phyloP scores from a whole-genome alignment of 1,140 invertebrate genomes.

The Oscheius sp. region DNA sequence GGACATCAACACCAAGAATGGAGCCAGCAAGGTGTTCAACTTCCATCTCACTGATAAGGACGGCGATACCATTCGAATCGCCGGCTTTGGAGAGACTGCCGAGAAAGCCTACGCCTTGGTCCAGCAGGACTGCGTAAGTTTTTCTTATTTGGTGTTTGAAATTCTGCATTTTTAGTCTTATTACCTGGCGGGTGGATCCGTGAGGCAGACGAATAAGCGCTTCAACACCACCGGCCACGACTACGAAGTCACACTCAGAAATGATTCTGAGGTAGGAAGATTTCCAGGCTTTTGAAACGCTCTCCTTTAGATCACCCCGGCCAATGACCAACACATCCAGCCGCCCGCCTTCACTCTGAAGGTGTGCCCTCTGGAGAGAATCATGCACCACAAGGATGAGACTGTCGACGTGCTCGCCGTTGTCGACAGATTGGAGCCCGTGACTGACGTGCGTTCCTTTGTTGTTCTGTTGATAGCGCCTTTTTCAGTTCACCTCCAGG shows the following conservation, averaged over 20 bases:
- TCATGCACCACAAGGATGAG: constrained; percentile 34
- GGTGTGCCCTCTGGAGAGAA: constrained; percentile 28
- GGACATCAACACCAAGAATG: constrained; percentile 83
- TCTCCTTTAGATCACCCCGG: constrained; percentile 26
- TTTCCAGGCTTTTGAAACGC: neutral
- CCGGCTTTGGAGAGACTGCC: constrained; percentile 82
- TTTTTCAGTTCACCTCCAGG: constrained; percentile 20
- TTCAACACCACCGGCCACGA: constrained; percentile 82
- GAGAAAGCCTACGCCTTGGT: constrained; percentile 87
- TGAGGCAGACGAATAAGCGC: constrained; percentile 89
- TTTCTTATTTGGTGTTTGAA: constrained; percentile 15
- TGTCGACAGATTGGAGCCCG: constrained; percentile 74
- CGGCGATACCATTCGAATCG: constrained; percentile 84
- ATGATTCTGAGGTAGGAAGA: constrained; percentile 73
- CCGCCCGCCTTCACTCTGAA: constrained; percentile 41
- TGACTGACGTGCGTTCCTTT: constrained; percentile 71
- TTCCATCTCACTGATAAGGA: constrained; percentile 87
- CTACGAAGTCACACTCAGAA: constrained; percentile 88
- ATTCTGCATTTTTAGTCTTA: constrained; percentile 74
- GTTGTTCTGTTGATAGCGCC: too few species aligned
- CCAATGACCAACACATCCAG: constrained; percentile 6
- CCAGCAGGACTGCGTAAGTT: constrained; percentile 70
- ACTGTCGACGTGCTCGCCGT: constrained; percentile 81
- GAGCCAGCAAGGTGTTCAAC: constrained; percentile 73
- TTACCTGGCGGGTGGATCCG: constrained; percentile 72